These are phyloP conservation scores for Lepidurus arcticus DNA, from an alignment of 1,140 invertebrate species.

Conservation along the genomic window DNA sequence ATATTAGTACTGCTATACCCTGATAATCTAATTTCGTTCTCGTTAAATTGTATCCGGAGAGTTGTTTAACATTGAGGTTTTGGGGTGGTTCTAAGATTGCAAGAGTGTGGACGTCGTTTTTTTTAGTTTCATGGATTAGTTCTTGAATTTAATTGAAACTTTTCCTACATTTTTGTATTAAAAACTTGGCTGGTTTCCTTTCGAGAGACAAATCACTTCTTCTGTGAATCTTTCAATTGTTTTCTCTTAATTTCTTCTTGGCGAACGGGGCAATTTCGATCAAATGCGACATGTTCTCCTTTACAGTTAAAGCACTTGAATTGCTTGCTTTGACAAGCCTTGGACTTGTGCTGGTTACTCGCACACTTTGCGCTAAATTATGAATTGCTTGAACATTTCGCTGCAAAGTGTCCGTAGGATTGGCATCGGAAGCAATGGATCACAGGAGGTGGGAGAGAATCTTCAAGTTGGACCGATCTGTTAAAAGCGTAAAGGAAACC, in stretches of 20 bases:
- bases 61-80: constrained; percentile 11
- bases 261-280: constrained; percentile 2
- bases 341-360: not conserved
- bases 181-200: constrained; percentile 11
- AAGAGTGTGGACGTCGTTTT: not conserved
- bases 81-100: constrained; percentile 21
- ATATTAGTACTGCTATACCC: not conserved
- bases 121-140: not conserved
- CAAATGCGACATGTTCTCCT: not conserved
- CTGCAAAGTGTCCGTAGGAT: constrained; percentile 15
- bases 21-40: not conserved
- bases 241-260: constrained; percentile 7
- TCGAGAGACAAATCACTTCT: constrained; percentile 12
- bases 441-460: not conserved
- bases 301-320: constrained; percentile 25
- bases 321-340: constrained; percentile 18
- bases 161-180: constrained; percentile 9
- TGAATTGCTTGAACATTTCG: not conserved
- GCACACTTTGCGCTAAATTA: not conserved
- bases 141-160: not conserved
- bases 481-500: constrained; percentile 11
- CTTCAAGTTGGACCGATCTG: not conserved
- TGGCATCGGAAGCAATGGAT: constrained; percentile 13
- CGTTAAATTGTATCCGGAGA: not conserved
- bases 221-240: not conserved